Percentiles rank a stretch among this genome's conserved stretches.
Evolutionary conservation across 2,888 invertebrate genomes (phyloP).

Genomic region (Drosophila formosana): DNA sequence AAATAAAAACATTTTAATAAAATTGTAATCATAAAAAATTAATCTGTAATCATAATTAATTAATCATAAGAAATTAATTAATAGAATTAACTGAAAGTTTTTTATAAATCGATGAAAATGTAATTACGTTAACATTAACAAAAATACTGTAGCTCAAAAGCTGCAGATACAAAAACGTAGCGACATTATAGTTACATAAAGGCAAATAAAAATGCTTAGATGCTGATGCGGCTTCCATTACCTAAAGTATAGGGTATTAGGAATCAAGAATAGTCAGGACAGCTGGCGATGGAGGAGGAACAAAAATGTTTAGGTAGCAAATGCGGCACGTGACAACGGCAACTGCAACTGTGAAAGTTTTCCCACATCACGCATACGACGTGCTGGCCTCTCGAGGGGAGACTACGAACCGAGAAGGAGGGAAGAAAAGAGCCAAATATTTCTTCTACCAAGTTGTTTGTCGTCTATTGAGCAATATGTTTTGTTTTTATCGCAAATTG

Average conservation of each 20-base stretch:
- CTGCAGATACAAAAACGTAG: too few species aligned
- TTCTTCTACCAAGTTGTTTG: conserved; percentile 33
- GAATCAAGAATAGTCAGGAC: conserved; percentile 22
- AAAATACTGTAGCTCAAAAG: too few species aligned
- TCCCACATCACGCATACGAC: conserved; percentile 65
- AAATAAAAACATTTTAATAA: not conserved
- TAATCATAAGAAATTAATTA: too few species aligned
- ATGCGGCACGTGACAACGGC: conserved; percentile 69
- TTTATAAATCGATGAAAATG: too few species aligned
- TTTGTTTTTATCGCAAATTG: conserved; percentile 77
- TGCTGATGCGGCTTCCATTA: not conserved
- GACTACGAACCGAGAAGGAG: not conserved
- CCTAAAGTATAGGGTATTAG: conserved; percentile 13
- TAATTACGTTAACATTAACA: too few species aligned
- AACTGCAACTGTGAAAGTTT: conserved; percentile 63
- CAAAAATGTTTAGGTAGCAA: conserved; percentile 65
- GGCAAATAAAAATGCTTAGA: not conserved
- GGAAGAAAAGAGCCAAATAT: conserved; percentile 12
- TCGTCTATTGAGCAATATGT: conserved; percentile 71
- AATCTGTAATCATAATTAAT: too few species aligned
- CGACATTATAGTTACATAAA: not conserved
- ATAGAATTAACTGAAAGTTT: too few species aligned
- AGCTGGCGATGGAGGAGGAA: conserved; percentile 14
- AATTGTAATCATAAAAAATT: not conserved
- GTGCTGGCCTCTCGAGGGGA: conserved; percentile 29